Evolutionary conservation across 2,797 vertebrate genomes (phyloP).

Genomic region (Periparus ater): DNA sequence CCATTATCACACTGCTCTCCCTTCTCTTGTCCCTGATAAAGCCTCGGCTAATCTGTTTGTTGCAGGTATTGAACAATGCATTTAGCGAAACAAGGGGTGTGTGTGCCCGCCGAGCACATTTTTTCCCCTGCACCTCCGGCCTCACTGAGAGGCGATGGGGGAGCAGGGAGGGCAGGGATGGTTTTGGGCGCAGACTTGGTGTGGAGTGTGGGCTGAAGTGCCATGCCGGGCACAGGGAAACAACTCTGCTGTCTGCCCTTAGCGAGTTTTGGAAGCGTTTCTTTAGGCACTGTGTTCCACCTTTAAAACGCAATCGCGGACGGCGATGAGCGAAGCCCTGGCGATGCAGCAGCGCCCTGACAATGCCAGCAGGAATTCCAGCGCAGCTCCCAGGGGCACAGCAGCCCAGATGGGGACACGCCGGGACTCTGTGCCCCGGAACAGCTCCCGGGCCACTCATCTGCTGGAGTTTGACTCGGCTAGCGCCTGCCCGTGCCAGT

Average conservation of each 20-base stretch:
- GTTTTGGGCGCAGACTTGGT: background rate
- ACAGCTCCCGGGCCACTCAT: background rate
- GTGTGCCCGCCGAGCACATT: background rate
- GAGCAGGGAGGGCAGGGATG: background rate
- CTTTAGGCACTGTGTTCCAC: background rate
- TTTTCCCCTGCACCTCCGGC: background rate
- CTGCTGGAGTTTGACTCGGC: fast-evolving
- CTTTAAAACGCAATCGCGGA: fast-evolving
- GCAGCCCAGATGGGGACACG: fast-evolving
- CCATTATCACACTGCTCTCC: constrained; percentile 88
- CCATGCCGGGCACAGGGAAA: background rate
- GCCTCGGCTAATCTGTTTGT: constrained; percentile 92
- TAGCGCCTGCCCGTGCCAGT: background rate
- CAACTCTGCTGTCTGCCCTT: fast-evolving
- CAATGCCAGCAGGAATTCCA: background rate
- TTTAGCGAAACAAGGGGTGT: constrained; percentile 80
- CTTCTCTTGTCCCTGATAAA: constrained; percentile 90
- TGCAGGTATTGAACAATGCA: constrained; percentile 92
- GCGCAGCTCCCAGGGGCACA: background rate
- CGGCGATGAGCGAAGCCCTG: background rate
- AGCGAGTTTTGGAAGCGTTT: background rate
- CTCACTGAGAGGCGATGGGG: fast-evolving
- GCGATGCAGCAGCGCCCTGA: background rate
- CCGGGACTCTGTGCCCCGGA: fast-evolving
- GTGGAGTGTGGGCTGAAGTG: background rate